phyloP scores from a whole-genome alignment of 2,888 invertebrate genomes.

The Bellardia pandia region DNA sequence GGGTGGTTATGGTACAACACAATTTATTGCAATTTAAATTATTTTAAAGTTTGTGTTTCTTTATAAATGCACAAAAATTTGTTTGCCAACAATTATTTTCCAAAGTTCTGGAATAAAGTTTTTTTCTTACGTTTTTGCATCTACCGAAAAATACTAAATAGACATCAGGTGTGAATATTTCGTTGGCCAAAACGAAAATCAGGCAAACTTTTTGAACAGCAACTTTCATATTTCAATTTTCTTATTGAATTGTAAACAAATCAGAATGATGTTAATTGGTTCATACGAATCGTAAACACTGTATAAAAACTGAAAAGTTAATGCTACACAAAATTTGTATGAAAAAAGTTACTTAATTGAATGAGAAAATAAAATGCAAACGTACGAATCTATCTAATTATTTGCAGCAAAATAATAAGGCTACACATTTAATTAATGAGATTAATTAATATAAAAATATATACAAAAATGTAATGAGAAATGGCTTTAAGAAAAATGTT shows the following conservation, averaged over 20 bases:
- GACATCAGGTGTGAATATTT: slow-evolving; percentile 54
- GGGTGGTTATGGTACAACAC: neutral
- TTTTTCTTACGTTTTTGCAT: neutral
- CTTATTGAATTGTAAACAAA: slow-evolving; percentile 37
- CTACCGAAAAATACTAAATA: slow-evolving; percentile 10
- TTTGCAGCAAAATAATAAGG: no score
- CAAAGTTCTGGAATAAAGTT: slow-evolving; percentile 14
- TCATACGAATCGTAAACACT: neutral
- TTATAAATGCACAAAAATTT: slow-evolving; percentile 12
- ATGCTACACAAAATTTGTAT: neutral
- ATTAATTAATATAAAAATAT: no score
- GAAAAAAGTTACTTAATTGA: neutral
- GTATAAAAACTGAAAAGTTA: neutral
- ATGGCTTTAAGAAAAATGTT: neutral
- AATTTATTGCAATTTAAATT: slow-evolving; percentile 14
- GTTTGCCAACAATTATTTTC: slow-evolving; percentile 41
- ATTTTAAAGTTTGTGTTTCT: neutral
- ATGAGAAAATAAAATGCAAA: neutral
- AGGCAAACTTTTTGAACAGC: slow-evolving; percentile 20
- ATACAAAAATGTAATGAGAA: no score
- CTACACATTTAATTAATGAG: no score
- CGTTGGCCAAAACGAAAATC: slow-evolving; percentile 42
- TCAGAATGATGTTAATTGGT: neutral
- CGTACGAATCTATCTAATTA: no score
- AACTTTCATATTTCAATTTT: slow-evolving; percentile 17